phyloP scores from a whole-genome alignment of 2,888 invertebrate species.

The Caenorhabditis sp. region DNA sequence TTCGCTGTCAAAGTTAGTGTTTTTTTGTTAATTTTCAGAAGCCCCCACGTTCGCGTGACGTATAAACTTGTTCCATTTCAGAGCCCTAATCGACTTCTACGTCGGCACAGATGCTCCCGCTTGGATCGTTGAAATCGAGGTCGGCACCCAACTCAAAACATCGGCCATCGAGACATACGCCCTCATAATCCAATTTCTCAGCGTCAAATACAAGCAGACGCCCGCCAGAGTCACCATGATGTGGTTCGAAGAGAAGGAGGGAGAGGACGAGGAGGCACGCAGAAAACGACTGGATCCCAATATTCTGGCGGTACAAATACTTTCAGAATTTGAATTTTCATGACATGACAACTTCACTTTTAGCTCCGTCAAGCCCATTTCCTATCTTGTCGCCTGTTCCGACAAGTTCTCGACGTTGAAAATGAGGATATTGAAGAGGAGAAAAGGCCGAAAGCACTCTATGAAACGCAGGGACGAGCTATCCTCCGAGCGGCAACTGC shows the following conservation, averaged over 20 bases:
- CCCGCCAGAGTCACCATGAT: conserved; percentile 43
- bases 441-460: conserved; percentile 43
- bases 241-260: conserved; percentile 61
- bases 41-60: too few relatives aligned
- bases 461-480: conserved; percentile 51
- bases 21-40: too few relatives aligned
- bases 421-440: conserved; percentile 55
- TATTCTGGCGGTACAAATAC: conserved; percentile 26
- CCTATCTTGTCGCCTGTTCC: conserved; percentile 48
- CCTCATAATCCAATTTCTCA: conserved; percentile 54
- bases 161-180: conserved; percentile 58
- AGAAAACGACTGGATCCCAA: conserved; percentile 44
- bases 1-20: conserved; percentile 54
- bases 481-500: conserved; percentile 37
- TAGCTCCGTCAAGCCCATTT: conserved; percentile 50
- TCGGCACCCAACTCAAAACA: conserved; percentile 53
- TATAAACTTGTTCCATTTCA: too few relatives aligned
- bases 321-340: too few relatives aligned
- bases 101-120: conserved; percentile 36
- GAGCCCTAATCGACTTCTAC: too few relatives aligned
- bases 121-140: conserved; percentile 56
- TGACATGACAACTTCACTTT: background rate
- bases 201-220: conserved; percentile 56
- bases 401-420: conserved; percentile 40
- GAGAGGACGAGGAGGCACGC: conserved; percentile 44